Evolutionary conservation across 2,888 invertebrate genomes (phyloP).

Genomic region (Corythucha ciliata): DNA sequence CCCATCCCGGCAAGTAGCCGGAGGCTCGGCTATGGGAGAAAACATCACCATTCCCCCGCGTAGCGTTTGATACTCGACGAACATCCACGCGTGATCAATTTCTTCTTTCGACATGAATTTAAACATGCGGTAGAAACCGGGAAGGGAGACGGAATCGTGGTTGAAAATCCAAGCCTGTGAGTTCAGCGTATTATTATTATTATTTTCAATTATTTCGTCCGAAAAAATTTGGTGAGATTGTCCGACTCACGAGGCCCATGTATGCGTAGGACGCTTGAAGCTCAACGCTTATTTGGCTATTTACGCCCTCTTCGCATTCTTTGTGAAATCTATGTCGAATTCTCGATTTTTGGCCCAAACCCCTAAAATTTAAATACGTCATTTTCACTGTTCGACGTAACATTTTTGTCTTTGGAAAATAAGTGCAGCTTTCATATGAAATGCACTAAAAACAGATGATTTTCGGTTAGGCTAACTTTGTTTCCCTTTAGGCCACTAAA

Average conservation of each 20-base stretch:
- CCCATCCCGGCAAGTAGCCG: no score
- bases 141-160: conserved; percentile 18
- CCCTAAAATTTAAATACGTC: no score
- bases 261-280: conserved; percentile 25
- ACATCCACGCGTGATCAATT: conserved; percentile 22
- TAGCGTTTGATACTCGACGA: conserved; percentile 25
- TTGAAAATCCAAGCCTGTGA: conserved; percentile 25
- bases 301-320: conserved; percentile 24
- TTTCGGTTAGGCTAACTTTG: no score
- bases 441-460: no score
- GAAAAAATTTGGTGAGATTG: conserved; percentile 1
- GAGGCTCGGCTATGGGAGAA: no score
- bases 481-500: no score
- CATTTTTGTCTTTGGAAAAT: no score
- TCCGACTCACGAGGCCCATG: conserved; percentile 19
- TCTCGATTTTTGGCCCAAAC: background rate
- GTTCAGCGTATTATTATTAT: background rate
- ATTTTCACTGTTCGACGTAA: no score
- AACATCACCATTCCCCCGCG: conserved; percentile 24
- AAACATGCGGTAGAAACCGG: conserved; percentile 25
- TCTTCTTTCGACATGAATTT: conserved; percentile 25
- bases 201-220: background rate
- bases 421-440: no score
- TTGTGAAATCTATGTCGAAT: conserved; percentile 12
- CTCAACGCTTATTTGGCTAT: conserved; percentile 25